These are phyloP conservation scores for Homalodisca vitripennis DNA, from an alignment of 1,140 invertebrate species.

Conservation along the genomic window DNA sequence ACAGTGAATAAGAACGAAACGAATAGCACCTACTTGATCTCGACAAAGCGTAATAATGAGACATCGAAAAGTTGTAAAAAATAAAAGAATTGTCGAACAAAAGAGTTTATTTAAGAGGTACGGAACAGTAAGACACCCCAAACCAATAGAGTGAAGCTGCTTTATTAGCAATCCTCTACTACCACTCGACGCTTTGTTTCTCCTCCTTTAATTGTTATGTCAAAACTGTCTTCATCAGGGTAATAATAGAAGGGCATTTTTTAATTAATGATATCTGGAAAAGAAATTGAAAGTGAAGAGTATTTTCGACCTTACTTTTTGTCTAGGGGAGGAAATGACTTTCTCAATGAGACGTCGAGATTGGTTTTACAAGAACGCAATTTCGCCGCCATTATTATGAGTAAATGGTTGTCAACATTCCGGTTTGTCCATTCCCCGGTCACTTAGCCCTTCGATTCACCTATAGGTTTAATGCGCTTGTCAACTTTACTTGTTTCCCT, in stretches of 20 bases:
- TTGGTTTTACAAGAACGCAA: constrained; percentile 18
- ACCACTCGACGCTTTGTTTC: constrained; percentile 18
- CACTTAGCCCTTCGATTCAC: too few relatives aligned
- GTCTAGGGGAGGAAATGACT: constrained; percentile 21
- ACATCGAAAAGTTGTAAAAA: too few relatives aligned
- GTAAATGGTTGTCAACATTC: constrained; percentile 6
- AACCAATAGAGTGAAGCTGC: constrained; percentile 17
- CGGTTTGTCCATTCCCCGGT: not conserved
- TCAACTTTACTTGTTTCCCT: not conserved
- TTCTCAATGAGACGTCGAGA: constrained; percentile 20
- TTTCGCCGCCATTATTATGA: constrained; percentile 16
- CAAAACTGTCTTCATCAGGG: constrained; percentile 31
- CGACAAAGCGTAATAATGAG: too few relatives aligned
- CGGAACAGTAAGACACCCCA: too few relatives aligned
- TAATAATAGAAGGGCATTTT: constrained; percentile 32
- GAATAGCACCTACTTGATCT: too few relatives aligned
- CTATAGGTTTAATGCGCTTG: not conserved
- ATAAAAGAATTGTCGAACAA: too few relatives aligned
- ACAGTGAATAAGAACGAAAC: too few relatives aligned
- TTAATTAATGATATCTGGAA: constrained; percentile 33
- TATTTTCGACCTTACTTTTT: constrained; percentile 13
- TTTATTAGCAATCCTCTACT: constrained; percentile 33
- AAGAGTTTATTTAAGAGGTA: too few relatives aligned
- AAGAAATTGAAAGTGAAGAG: constrained; percentile 23
- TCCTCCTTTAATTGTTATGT: constrained; percentile 33